Evolutionary conservation across 1,140 invertebrate genomes (phyloP).

Genomic region (Littorina saxatilis): DNA sequence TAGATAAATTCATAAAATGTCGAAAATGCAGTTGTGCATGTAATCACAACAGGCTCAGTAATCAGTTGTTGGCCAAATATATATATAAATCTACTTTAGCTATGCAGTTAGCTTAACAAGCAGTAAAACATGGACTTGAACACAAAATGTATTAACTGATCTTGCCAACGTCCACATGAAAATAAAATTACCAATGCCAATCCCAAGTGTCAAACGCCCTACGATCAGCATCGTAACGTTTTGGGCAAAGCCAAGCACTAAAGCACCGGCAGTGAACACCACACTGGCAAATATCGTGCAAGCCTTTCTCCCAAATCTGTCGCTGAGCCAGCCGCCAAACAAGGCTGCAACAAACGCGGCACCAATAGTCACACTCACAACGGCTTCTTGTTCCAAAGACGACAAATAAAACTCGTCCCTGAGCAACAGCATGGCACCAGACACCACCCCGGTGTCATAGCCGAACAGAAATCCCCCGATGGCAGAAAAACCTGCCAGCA

Average conservation of each 20-base stretch:
- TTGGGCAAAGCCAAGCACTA: slow-evolving; percentile 77
- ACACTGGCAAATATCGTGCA: slow-evolving; percentile 79
- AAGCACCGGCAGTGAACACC: slow-evolving; percentile 78
- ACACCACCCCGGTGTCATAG: slow-evolving; percentile 82
- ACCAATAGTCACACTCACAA: slow-evolving; percentile 76
- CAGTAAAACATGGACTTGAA: too few species aligned
- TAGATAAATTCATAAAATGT: too few species aligned
- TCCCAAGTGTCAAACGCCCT: slow-evolving; percentile 79
- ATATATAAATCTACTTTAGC: too few species aligned
- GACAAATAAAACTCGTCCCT: slow-evolving; percentile 75
- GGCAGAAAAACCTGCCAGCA: slow-evolving; percentile 77
- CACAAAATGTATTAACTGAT: too few species aligned
- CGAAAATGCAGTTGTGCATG: too few species aligned
- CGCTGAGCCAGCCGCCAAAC: slow-evolving; percentile 76
- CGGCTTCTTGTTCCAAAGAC: slow-evolving; percentile 75
- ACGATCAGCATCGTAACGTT: slow-evolving; percentile 76
- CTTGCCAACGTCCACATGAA: too few species aligned
- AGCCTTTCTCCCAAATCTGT: slow-evolving; percentile 78
- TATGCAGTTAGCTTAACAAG: too few species aligned
- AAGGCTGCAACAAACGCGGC: slow-evolving; percentile 58
- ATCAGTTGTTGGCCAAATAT: too few species aligned
- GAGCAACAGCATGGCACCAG: slow-evolving; percentile 80
- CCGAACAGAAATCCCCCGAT: slow-evolving; percentile 82
- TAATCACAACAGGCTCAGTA: too few species aligned
- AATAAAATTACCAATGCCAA: slow-evolving; percentile 81